phyloP scores from a whole-genome alignment of 2,888 invertebrate genomes.

The Odiellus spinosus region DNA sequence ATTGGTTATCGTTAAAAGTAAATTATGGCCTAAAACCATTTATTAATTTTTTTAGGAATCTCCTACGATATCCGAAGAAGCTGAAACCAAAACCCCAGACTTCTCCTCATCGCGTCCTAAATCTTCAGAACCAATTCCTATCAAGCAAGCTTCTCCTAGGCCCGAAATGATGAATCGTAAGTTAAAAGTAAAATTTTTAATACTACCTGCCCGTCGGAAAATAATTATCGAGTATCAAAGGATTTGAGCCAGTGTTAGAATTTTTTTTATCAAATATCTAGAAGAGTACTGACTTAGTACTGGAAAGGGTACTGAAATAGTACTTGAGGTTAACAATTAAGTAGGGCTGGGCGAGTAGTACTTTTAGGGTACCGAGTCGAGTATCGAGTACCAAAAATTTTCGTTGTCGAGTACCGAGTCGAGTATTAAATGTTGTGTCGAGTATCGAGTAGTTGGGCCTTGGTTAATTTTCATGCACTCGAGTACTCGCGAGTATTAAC shows the following conservation, averaged over 20 bases:
- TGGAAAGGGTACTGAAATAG: too few relatives aligned
- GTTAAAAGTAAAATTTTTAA: neutral
- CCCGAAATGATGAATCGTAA: neutral
- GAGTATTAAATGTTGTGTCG: too few relatives aligned
- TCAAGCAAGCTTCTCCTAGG: constrained; percentile 35
- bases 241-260: neutral
- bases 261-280: neutral
- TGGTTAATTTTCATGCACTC: too few relatives aligned
- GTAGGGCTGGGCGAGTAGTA: too few relatives aligned
- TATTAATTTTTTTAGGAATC: constrained; percentile 11
- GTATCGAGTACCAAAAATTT: too few relatives aligned
- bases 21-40: neutral
- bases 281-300: too few relatives aligned
- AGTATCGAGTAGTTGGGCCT: too few relatives aligned
- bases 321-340: too few relatives aligned
- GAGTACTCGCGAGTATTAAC: too few relatives aligned
- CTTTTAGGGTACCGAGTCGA: too few relatives aligned
- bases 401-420: too few relatives aligned
- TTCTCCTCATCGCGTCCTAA: constrained; percentile 25
- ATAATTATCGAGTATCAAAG: neutral
- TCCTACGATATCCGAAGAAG: constrained; percentile 18
- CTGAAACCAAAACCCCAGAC: constrained; percentile 13
- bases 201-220: neutral
- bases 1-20: too few relatives aligned
- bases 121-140: constrained; percentile 57